Evolutionary conservation across 2,113 vertebrate genomes (phyloP), one percentile per base, ranked within the genome.

Genomic region (Antigone vipio): DNA sequence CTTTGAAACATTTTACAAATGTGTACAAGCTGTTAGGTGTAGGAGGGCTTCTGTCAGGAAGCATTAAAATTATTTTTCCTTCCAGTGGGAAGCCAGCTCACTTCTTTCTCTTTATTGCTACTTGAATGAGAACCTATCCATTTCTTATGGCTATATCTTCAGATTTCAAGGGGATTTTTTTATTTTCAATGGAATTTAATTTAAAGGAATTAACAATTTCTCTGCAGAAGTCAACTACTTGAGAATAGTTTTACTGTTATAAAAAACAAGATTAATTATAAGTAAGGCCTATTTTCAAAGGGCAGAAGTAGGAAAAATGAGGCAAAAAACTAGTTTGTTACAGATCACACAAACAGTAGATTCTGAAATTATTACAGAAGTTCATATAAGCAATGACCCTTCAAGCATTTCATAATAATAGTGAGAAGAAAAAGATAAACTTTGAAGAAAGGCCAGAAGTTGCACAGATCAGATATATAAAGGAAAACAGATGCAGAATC

Each of bases 1-100:
- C 76, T 96, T 85, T 55, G 82, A 94, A 93, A 81, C 86, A 96
- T 44, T 42, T 88, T 60, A 89, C 27, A 64, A n/a, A 79, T 63
- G 10, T 30, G 45, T 68, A 38, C 44, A 92, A 95, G 29, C 68
- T 68, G 16, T 83, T 50, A 89, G 92, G 35, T 96, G 20, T 74
- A 89, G 50, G 72, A 84, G 89, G 72, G 22, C 18, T 91, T 67
- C 59, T 76, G 12, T 72, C 87, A 95, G 38, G 52, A 63, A 93
- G 45, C 21, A 50, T 59, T 90, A 55, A 55, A 67, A 78, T 56
- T 64, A 20, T 91, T 95, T 52, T 44, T 68, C 62, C 16, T 71
- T 93, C 68, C 42, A 42, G 50, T 21, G 45, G 21, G 14, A 17
- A 58, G 63, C 5, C 45, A 83, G 24, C 53, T 96, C 79, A 21